These are phyloP conservation scores for Rana temporaria DNA, from an alignment of 2,113 vertebrate species.

Conservation along the genomic window DNA sequence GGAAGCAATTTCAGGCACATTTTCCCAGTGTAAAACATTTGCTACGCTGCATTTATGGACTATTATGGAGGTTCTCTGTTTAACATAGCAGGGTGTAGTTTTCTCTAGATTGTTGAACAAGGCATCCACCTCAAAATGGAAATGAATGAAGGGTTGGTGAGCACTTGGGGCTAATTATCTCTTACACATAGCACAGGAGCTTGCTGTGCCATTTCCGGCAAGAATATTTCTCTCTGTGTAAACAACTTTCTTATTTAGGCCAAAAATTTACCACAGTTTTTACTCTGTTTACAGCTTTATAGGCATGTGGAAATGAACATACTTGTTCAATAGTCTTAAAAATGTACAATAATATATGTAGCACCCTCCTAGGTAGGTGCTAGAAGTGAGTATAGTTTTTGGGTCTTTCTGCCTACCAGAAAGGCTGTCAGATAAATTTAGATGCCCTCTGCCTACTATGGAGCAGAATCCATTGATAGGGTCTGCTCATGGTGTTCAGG, in stretches of 20 bases:
- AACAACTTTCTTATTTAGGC: slow-evolving; percentile 1
- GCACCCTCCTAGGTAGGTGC: no score
- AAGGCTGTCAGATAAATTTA: no score
- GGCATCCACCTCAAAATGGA: slow-evolving; percentile 3
- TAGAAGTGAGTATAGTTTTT: no score
- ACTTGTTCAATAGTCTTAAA: neutral
- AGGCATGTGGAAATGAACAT: neutral
- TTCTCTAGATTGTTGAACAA: slow-evolving; percentile 1
- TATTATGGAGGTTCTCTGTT: neutral
- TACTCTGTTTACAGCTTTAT: neutral
- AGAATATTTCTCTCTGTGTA: neutral
- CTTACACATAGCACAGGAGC: neutral
- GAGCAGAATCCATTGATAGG: no score
- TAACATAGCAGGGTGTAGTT: slow-evolving; percentile 4
- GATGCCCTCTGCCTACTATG: no score
- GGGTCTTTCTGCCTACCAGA: no score
- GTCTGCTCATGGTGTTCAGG: no score
- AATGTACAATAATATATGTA: neutral
- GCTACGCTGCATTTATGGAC: neutral
- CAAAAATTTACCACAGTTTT: neutral
- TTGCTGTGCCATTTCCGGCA: slow-evolving; percentile 15
- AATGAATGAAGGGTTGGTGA: slow-evolving; percentile 16
- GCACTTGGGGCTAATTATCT: slow-evolving; percentile 4
- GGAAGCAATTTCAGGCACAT: neutral
- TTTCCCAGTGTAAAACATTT: neutral